These are phyloP conservation scores for Macrotis lagotis DNA, from an alignment of 2,113 vertebrate genomes.

Conservation along the genomic window DNA sequence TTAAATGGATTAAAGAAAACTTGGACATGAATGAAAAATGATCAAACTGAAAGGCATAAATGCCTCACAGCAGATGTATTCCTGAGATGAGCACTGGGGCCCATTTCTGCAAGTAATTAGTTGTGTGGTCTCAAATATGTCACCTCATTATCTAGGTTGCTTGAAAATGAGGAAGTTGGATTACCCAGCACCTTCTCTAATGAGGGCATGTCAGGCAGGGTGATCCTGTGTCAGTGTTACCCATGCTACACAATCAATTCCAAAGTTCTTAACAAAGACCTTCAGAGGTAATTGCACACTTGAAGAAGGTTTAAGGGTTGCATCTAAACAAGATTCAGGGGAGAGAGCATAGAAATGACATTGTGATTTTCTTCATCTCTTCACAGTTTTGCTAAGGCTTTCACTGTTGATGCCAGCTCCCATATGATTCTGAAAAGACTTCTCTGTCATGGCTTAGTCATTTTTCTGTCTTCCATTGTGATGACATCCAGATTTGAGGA, in stretches of 20 bases:
- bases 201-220: too few relatives aligned
- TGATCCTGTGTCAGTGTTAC: too few relatives aligned
- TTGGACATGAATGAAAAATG: too few relatives aligned
- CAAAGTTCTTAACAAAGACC: too few relatives aligned
- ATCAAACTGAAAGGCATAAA: neutral
- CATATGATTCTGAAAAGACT: neutral
- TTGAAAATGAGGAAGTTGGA: neutral
- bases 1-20: neutral
- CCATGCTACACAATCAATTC: too few relatives aligned
- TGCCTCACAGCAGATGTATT: neutral
- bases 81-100: neutral
- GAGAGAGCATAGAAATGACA: neutral
- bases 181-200: too few relatives aligned
- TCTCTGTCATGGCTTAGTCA: neutral
- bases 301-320: neutral
- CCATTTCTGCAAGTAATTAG: neutral
- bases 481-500: neutral
- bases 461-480: neutral
- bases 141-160: neutral
- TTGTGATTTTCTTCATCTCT: neutral
- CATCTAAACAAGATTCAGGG: neutral
- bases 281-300: neutral
- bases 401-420: neutral
- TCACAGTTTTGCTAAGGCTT: neutral
- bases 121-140: neutral